phyloP scores from a whole-genome alignment of 2,888 invertebrate species.

The Plutella xylostella region DNA sequence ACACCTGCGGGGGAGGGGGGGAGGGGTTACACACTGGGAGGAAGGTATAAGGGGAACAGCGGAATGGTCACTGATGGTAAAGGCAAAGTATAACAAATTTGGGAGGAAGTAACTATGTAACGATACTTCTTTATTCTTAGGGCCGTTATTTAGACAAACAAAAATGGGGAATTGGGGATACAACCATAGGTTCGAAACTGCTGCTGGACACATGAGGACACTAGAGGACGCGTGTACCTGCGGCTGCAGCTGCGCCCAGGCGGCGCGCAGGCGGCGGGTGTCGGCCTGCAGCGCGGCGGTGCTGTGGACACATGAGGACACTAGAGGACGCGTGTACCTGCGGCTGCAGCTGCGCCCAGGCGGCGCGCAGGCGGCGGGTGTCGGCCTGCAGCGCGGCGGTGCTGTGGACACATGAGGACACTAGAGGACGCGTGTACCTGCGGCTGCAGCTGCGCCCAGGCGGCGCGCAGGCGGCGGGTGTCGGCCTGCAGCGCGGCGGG shows the following conservation, averaged over 20 bases:
- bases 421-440: too few relatives aligned
- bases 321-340: too few relatives aligned
- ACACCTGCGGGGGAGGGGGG: slow-evolving; percentile 20
- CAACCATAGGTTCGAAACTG: background rate
- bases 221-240: too few relatives aligned
- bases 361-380: slow-evolving; percentile 75
- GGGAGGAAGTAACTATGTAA: too few relatives aligned
- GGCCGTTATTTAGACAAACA: too few relatives aligned
- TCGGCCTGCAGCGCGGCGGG: slow-evolving; percentile 75
- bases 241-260: slow-evolving; percentile 3
- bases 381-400: slow-evolving; percentile 80
- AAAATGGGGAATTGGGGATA: too few relatives aligned
- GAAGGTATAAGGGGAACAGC: too few relatives aligned
- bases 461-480: slow-evolving; percentile 70
- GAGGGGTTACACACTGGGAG: too few relatives aligned
- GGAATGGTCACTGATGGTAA: too few relatives aligned
- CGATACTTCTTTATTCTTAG: too few relatives aligned
- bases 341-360: slow-evolving; percentile 3
- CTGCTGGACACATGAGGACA: background rate
- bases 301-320: slow-evolving; percentile 40
- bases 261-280: slow-evolving; percentile 75
- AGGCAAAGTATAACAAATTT: too few relatives aligned
- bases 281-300: slow-evolving; percentile 80
- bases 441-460: slow-evolving; percentile 77
- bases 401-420: slow-evolving; percentile 40